These are phyloP conservation scores for Lophochroa leadbeateri DNA, from an alignment of 2,113 vertebrate species.

Conservation along the genomic window DNA sequence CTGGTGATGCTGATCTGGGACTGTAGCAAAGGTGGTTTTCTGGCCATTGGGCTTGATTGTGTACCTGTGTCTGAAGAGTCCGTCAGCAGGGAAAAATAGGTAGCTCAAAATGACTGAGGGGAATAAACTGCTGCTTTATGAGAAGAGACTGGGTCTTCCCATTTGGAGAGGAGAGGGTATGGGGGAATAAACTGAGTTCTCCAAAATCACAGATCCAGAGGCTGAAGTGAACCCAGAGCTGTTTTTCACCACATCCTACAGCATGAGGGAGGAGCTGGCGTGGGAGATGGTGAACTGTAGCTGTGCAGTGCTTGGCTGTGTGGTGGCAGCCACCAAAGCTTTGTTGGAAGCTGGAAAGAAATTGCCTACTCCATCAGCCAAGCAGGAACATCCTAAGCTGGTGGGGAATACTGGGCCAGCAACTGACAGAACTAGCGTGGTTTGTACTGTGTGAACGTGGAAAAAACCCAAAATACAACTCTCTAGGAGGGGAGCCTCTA, in stretches of 20 bases:
- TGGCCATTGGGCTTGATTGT: neutral
- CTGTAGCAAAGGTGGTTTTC: neutral
- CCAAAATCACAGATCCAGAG: neutral
- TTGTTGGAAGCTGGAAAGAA: neutral
- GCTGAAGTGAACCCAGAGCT: neutral
- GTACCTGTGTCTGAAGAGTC: neutral
- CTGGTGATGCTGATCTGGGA: neutral
- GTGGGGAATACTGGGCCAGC: neutral
- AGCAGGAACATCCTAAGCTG: neutral
- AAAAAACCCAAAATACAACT: neutral
- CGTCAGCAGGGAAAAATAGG: neutral
- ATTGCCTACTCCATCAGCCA: neutral
- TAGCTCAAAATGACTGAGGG: neutral
- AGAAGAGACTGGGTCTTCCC: neutral
- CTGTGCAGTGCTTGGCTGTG: neutral
- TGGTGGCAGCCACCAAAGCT: neutral
- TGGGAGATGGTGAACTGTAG: neutral
- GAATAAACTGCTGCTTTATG: neutral
- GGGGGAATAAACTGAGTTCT: neutral
- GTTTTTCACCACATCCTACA: rapidly evolving
- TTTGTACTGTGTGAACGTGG: neutral
- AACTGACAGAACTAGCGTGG: neutral
- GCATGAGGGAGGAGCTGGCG: neutral
- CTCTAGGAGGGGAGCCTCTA: neutral
- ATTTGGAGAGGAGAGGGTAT: neutral